Evolutionary conservation across 2,113 vertebrate species (phyloP).

Genomic region (Jaculus jaculus): DNA sequence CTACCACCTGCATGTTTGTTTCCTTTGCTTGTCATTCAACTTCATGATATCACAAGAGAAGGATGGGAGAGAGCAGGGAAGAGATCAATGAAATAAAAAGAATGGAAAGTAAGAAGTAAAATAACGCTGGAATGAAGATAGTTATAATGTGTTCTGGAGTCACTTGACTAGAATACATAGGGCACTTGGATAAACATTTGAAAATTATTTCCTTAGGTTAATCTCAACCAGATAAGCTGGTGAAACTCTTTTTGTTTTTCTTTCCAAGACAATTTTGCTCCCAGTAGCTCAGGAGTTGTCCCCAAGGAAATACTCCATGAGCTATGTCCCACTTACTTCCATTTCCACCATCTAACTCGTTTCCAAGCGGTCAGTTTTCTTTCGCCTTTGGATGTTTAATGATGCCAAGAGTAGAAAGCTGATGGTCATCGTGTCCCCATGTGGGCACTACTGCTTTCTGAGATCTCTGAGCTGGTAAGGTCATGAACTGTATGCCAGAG

Average conservation of each 20-base stretch:
- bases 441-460: not conserved
- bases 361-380: not conserved
- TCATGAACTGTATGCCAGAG: not conserved
- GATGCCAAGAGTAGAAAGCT: not conserved
- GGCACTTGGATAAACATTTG: not conserved
- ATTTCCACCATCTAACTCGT: not conserved
- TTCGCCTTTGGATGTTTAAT: not conserved
- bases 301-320: not conserved
- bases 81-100: not conserved
- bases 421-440: not conserved
- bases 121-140: not conserved
- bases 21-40: not conserved
- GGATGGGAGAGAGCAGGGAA: fast-evolving
- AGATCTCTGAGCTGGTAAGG: not conserved
- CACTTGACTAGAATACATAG: not conserved
- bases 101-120: not conserved
- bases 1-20: not conserved
- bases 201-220: conserved; percentile 8
- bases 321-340: not conserved
- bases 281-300: not conserved
- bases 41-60: not conserved
- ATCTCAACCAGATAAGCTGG: not conserved
- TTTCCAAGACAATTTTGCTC: not conserved
- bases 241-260: not conserved
- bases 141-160: not conserved